Percentiles rank a stretch among this genome's conserved stretches.
These are phyloP conservation scores for Bergia puertoricense DNA, from an alignment of 92 coral and sea anemone genomes.

Conservation along the genomic window DNA sequence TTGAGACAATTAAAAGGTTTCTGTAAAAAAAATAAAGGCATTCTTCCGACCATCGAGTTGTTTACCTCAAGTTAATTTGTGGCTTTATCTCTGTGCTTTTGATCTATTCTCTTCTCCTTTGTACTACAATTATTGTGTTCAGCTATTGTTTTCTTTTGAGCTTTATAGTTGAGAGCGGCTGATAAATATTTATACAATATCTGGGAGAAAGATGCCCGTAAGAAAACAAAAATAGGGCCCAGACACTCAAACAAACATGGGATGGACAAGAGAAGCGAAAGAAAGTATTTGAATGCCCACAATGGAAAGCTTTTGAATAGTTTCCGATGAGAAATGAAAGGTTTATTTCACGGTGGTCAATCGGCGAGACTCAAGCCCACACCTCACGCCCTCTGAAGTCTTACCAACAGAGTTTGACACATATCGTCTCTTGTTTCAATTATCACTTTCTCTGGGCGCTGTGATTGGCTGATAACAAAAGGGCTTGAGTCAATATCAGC, in stretches of 20 bases:
- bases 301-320: conserved; percentile 5
- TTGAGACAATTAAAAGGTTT: too few species aligned
- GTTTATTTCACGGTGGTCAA: conserved; percentile 72
- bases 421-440: conserved; percentile 83
- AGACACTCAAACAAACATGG: background rate
- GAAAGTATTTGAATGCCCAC: conserved; percentile 1
- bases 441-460: conserved; percentile 39
- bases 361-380: conserved; percentile 65
- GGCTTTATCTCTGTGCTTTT: conserved; percentile 43
- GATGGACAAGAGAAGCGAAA: background rate
- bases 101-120: conserved; percentile 29
- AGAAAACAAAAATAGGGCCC: background rate
- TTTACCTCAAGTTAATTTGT: conserved; percentile 23
- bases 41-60: conserved; percentile 32
- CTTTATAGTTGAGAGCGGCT: conserved; percentile 65
- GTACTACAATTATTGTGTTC: conserved; percentile 13
- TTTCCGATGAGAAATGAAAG: conserved; percentile 27
- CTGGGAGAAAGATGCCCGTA: background rate
- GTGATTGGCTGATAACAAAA: conserved; percentile 72
- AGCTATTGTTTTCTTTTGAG: conserved; percentile 73
- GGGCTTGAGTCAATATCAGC: conserved; percentile 75
- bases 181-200: conserved; percentile 74
- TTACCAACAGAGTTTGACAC: conserved; percentile 58
- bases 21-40: background rate
- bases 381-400: conserved; percentile 87